A percentile compares a stretch with the other conserved stretches of the same genome.
Conservation (phyloP, 2,888 invertebrate species). For the Caenorhabditis parvicauda region DNA sequence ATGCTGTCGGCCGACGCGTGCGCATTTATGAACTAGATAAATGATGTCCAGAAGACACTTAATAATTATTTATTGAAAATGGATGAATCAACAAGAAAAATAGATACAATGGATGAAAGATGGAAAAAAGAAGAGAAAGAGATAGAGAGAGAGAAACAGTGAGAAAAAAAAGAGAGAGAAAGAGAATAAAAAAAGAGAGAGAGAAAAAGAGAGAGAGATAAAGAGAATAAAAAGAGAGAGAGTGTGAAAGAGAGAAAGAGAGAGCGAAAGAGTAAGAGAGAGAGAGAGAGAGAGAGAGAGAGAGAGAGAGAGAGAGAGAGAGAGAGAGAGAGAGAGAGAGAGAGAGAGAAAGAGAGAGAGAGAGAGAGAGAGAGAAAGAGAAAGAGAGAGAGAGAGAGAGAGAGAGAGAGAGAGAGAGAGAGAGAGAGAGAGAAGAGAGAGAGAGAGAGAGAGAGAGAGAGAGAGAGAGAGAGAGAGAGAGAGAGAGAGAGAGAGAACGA, state of each 20-base stretch:
- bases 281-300: constrained; percentile 19
- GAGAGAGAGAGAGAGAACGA: constrained; percentile 18
- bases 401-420: constrained; percentile 2
- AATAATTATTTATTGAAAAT: too few relatives aligned
- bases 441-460: not conserved
- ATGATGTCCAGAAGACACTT: too few relatives aligned
- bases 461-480: constrained; percentile 1
- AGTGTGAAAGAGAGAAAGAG: constrained; percentile 16
- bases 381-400: constrained; percentile 5
- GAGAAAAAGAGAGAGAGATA: not conserved
- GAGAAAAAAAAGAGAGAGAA: constrained; percentile 9
- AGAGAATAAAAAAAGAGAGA: not conserved
- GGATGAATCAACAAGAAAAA: too few relatives aligned
- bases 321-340: constrained; percentile 8
- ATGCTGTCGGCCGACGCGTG: too few relatives aligned
- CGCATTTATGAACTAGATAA: too few relatives aligned
- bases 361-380: constrained; percentile 5
- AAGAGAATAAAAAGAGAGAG: constrained; percentile 7
- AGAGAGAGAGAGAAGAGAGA: not conserved
- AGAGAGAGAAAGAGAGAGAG: constrained; percentile 5
- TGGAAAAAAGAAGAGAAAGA: too few relatives aligned
- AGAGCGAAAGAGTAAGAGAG: constrained; percentile 9
- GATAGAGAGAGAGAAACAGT: too few relatives aligned
- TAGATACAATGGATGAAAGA: too few relatives aligned
- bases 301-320: constrained; percentile 10